Evolutionary conservation across 1,140 invertebrate species (phyloP).

Genomic region (Cydia amplana): DNA sequence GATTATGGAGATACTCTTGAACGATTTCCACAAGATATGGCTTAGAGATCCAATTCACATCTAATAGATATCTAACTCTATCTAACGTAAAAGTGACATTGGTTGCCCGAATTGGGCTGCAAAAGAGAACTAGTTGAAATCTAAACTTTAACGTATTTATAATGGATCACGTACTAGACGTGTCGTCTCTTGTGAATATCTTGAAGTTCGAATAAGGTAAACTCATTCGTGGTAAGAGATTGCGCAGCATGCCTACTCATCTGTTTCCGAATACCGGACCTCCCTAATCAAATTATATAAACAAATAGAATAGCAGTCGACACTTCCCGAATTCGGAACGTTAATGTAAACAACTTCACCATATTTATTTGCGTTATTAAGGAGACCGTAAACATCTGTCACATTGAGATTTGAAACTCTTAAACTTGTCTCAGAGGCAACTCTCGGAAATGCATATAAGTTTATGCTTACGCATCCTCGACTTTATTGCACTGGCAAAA

Average conservation of each 20-base stretch:
- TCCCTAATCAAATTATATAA: conserved; percentile 46
- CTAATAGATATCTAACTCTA: too few relatives aligned
- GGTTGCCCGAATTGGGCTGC: too few relatives aligned
- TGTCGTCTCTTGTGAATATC: too few relatives aligned
- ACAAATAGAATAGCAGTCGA: conserved; percentile 38
- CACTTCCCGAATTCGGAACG: conserved; percentile 43
- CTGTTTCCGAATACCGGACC: conserved; percentile 27
- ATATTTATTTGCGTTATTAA: conserved; percentile 61
- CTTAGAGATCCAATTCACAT: too few relatives aligned
- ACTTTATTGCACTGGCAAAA: not conserved
- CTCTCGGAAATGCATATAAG: not conserved
- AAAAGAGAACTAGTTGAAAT: too few relatives aligned
- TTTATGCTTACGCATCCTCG: not conserved
- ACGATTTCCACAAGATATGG: too few relatives aligned
- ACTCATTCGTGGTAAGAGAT: not conserved
- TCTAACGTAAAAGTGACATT: too few relatives aligned
- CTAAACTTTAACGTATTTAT: too few relatives aligned
- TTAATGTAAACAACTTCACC: conserved; percentile 56
- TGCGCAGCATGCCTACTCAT: conserved; percentile 3
- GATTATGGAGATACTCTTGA: too few relatives aligned
- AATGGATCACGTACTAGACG: too few relatives aligned
- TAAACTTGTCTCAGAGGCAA: conserved; percentile 41
- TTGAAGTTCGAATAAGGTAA: too few relatives aligned
- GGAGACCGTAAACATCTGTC: conserved; percentile 57
- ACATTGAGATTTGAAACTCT: conserved; percentile 51